These are phyloP conservation scores for Phthorimaea operculella DNA, from an alignment of 1,140 invertebrate species.

Conservation along the genomic window DNA sequence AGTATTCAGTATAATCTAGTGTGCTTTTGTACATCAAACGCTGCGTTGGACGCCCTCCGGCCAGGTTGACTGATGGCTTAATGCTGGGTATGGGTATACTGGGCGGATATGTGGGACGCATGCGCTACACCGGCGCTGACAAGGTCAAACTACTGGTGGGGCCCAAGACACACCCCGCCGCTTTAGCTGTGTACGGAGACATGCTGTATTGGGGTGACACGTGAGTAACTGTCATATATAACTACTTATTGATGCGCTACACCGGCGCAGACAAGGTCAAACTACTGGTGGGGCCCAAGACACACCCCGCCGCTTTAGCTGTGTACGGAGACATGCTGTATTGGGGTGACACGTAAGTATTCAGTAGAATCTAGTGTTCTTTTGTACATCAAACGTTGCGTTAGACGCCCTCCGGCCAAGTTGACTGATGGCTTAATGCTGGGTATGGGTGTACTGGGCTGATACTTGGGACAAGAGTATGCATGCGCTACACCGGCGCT, in stretches of 20 bases:
- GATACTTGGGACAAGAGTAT: slow-evolving; percentile 85
- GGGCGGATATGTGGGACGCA: slow-evolving; percentile 85
- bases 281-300: slow-evolving; percentile 77
- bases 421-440: too few relatives aligned
- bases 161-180: slow-evolving; percentile 82
- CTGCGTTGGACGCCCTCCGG: too few relatives aligned
- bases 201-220: slow-evolving; percentile 91
- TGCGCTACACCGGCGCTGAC: slow-evolving; percentile 77
- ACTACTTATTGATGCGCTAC: slow-evolving; percentile 78
- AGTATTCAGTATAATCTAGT: slow-evolving; percentile 17
- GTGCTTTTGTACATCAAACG: too few relatives aligned
- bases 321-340: slow-evolving; percentile 81
- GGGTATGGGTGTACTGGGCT: slow-evolving; percentile 95
- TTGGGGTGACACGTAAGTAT: slow-evolving; percentile 81
- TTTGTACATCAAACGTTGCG: too few relatives aligned
- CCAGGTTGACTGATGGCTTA: too few relatives aligned
- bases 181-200: slow-evolving; percentile 77
- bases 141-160: slow-evolving; percentile 78
- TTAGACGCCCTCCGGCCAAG: too few relatives aligned
- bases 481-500: slow-evolving; percentile 78
- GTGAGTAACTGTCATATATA: slow-evolving; percentile 80
- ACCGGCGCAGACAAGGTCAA: slow-evolving; percentile 81
- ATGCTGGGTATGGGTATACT: too few relatives aligned
- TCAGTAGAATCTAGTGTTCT: too few relatives aligned
- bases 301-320: slow-evolving; percentile 82